These are phyloP conservation scores for Drosophila melanosoma DNA, from an alignment of 2,888 invertebrate genomes.

Conservation along the genomic window DNA sequence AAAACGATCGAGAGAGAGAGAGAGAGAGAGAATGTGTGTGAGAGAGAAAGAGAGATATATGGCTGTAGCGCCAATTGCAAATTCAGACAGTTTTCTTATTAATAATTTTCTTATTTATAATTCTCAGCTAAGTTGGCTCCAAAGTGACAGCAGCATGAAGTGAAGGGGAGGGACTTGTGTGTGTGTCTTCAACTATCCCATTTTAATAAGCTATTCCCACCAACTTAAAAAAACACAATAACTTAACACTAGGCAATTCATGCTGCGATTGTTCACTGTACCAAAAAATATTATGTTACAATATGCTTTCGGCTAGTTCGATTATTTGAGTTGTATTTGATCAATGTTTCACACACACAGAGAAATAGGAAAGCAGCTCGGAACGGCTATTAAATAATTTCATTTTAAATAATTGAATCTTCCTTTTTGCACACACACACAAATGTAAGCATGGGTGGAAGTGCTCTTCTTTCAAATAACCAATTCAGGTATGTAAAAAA, in stretches of 20 bases:
- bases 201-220: constrained; percentile 36
- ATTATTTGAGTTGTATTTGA: too few relatives aligned
- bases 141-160: not conserved
- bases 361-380: not conserved
- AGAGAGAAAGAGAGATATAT: too few relatives aligned
- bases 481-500: not conserved
- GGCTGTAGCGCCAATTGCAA: too few relatives aligned
- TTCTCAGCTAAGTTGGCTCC: not conserved
- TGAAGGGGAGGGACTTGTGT: constrained; percentile 2
- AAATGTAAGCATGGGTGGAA: not conserved
- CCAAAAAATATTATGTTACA: not conserved
- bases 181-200: constrained; percentile 12
- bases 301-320: not conserved
- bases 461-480: not conserved
- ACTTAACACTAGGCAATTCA: not conserved
- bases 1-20: not conserved
- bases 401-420: not conserved
- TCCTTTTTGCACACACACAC: not conserved
- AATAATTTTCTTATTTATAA: not conserved
- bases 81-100: too few relatives aligned
- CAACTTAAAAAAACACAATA: constrained; percentile 17
- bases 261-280: not conserved
- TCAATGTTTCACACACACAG: too few relatives aligned
- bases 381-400: not conserved
- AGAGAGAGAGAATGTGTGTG: not conserved